Conservation (phyloP, 2,797 vertebrate genomes). For the Brachyalestes nurse region DNA sequence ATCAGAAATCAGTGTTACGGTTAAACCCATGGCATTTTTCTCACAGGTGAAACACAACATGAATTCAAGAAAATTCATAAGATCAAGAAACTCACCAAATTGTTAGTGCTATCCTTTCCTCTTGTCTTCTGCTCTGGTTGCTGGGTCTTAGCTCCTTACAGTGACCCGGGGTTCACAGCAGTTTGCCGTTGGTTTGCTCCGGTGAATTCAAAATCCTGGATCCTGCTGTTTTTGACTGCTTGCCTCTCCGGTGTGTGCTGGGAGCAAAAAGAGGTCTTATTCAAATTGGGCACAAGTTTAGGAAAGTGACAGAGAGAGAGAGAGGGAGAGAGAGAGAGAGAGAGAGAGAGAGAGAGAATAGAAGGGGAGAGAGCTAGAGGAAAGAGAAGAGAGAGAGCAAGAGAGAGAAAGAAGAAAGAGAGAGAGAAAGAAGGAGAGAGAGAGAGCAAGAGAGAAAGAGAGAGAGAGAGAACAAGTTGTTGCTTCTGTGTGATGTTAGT, state of each 20-base stretch:
- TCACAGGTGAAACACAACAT: background rate
- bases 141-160: constrained; percentile 62
- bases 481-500: constrained; percentile 20
- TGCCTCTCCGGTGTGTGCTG: constrained; percentile 71
- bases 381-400: constrained; percentile 31
- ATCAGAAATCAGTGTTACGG: background rate
- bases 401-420: constrained; percentile 24
- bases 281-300: constrained; percentile 75
- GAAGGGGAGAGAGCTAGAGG: constrained; percentile 37
- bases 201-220: constrained; percentile 44
- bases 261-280: constrained; percentile 82
- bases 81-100: constrained; percentile 42
- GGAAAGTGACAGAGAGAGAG: constrained; percentile 42
- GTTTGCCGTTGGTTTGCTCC: constrained; percentile 24
- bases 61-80: background rate
- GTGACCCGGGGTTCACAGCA: constrained; percentile 46
- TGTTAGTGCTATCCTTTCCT: constrained; percentile 23
- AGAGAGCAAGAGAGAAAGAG: constrained; percentile 4
- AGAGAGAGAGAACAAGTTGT: constrained; percentile 32
- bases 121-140: constrained; percentile 42
- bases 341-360: constrained; percentile 26
- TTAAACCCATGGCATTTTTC: background rate
- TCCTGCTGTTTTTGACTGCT: constrained; percentile 56
- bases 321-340: constrained; percentile 32
- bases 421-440: background rate